A percentile compares a stretch with the other conserved stretches of the same genome.
Evolutionary conservation across 2,888 invertebrate species (phyloP).

Genomic region (Harmothoe impar): DNA sequence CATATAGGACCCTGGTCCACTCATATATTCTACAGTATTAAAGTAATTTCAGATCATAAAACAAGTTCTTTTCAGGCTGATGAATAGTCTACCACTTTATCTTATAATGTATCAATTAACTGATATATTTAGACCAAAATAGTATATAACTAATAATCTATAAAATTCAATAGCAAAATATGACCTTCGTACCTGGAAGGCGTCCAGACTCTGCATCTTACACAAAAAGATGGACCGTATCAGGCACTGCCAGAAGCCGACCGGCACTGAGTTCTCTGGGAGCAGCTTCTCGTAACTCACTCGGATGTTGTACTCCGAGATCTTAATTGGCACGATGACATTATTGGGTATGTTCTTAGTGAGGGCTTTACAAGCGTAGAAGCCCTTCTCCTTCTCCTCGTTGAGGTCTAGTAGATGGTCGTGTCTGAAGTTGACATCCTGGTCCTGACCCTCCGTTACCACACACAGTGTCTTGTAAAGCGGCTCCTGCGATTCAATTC

Average conservation of each 20-base stretch:
- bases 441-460: not conserved
- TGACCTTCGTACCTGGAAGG: too few relatives aligned
- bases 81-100: too few relatives aligned
- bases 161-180: too few relatives aligned
- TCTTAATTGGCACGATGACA: constrained; percentile 67
- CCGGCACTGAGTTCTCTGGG: constrained; percentile 69
- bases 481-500: too few relatives aligned
- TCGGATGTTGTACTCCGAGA: constrained; percentile 68
- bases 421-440: not conserved
- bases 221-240: constrained; percentile 69
- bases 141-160: too few relatives aligned
- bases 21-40: too few relatives aligned
- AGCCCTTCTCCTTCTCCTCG: constrained; percentile 59
- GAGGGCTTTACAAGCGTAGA: constrained; percentile 64
- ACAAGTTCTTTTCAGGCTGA: too few relatives aligned
- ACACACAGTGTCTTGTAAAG: constrained; percentile 67
- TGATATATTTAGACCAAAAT: too few relatives aligned
- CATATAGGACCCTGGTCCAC: too few relatives aligned
- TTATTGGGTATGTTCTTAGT: constrained; percentile 66
- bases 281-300: constrained; percentile 70
- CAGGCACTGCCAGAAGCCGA: constrained; percentile 67
- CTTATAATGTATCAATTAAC: too few relatives aligned
- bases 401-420: constrained; percentile 66
- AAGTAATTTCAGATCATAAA: too few relatives aligned
- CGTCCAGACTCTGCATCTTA: constrained; percentile 67